These are phyloP conservation scores for Chironomus riparius DNA, from an alignment of 2,888 invertebrate genomes.

Conservation along the genomic window DNA sequence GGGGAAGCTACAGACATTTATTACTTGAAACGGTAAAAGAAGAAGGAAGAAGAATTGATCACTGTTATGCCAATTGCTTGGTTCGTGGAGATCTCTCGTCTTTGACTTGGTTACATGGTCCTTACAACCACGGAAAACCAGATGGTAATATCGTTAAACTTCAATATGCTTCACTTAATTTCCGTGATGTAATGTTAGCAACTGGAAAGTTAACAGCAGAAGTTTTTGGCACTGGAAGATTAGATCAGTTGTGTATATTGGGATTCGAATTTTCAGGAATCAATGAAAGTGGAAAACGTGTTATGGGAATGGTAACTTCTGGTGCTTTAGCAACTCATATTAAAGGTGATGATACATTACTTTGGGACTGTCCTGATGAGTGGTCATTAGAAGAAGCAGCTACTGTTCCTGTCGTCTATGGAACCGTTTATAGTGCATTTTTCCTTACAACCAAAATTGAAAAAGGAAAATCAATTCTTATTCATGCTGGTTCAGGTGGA, in stretches of 20 bases:
- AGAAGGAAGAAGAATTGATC: slow-evolving; percentile 44
- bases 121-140: slow-evolving; percentile 39
- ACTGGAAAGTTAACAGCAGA: slow-evolving; percentile 82
- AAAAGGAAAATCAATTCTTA: slow-evolving; percentile 42
- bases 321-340: slow-evolving; percentile 50
- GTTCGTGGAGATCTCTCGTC: slow-evolving; percentile 80
- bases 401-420: slow-evolving; percentile 71
- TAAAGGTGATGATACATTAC: slow-evolving; percentile 38
- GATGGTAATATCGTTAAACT: slow-evolving; percentile 43
- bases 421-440: slow-evolving; percentile 52
- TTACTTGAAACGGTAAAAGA: slow-evolving; percentile 47
- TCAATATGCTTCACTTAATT: slow-evolving; percentile 76
- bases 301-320: slow-evolving; percentile 53
- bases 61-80: slow-evolving; percentile 67
- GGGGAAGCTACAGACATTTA: slow-evolving; percentile 82
- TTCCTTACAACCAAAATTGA: slow-evolving; percentile 37
- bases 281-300: slow-evolving; percentile 47
- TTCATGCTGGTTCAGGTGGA: slow-evolving; percentile 59
- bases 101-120: slow-evolving; percentile 73
- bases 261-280: slow-evolving; percentile 62
- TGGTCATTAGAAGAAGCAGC: slow-evolving; percentile 70
- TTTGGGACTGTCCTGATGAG: slow-evolving; percentile 60
- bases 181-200: slow-evolving; percentile 90
- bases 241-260: slow-evolving; percentile 55
- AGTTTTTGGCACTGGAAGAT: slow-evolving; percentile 58